A percentile compares a stretch with the other conserved stretches of the same genome.
phyloP scores from a whole-genome alignment of 2,113 vertebrate species.

The Pterocles orientalis region DNA sequence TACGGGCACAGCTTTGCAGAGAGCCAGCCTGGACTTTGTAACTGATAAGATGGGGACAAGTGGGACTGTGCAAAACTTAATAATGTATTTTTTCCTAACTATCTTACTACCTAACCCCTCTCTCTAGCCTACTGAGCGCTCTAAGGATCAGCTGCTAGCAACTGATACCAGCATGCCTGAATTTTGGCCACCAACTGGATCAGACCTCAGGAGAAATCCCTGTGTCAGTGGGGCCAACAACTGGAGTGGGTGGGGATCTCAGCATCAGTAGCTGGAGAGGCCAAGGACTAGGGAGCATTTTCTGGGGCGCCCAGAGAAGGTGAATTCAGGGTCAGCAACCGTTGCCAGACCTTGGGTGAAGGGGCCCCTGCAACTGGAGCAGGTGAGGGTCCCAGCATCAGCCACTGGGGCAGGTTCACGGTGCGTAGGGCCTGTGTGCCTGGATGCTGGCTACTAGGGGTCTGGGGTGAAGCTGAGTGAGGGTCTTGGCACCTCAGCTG shows the following conservation, averaged over 20 bases:
- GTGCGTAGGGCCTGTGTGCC: background rate
- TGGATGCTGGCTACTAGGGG: background rate
- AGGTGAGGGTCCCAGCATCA: background rate
- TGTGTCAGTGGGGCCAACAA: background rate
- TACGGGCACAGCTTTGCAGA: background rate
- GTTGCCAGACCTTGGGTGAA: background rate
- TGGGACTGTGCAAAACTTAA: background rate
- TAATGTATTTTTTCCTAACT: background rate
- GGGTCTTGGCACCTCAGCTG: background rate
- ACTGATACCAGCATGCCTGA: accelerated
- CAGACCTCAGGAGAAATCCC: background rate
- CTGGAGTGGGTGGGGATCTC: background rate
- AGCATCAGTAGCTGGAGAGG: background rate
- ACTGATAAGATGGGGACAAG: background rate
- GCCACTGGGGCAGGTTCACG: background rate
- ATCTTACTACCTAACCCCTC: accelerated
- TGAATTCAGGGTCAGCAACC: background rate
- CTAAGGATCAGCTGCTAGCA: background rate
- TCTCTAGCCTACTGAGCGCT: accelerated
- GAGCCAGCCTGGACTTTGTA: background rate
- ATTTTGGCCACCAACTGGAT: background rate
- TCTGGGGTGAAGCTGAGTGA: background rate
- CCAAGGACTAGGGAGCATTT: background rate
- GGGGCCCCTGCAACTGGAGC: background rate
- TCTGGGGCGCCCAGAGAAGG: background rate